Conservation (phyloP, 2,888 invertebrate genomes). For the Lasius fuliginosus region DNA sequence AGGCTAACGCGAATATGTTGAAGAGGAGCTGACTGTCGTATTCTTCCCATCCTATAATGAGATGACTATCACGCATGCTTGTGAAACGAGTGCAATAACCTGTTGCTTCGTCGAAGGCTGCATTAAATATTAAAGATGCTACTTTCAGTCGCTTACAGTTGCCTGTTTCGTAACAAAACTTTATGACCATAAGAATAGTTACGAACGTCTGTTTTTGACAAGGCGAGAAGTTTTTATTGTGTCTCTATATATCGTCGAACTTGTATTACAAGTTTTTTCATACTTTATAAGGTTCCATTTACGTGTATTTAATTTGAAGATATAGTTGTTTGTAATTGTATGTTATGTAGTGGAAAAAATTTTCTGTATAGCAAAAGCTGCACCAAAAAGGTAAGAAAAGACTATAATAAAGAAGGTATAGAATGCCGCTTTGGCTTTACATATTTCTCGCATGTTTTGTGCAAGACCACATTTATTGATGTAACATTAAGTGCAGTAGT, state of each 20-base stretch:
- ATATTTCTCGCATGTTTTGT: too few relatives aligned
- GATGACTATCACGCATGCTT: not conserved
- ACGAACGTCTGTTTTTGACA: not conserved
- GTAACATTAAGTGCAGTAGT: not conserved
- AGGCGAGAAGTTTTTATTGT: too few relatives aligned
- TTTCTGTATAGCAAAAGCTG: too few relatives aligned
- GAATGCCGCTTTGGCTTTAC: too few relatives aligned
- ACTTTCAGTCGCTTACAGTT: not conserved
- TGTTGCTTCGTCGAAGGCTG: not conserved
- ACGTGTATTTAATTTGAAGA: too few relatives aligned
- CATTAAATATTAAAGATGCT: conserved; percentile 29
- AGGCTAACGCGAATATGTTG: not conserved
- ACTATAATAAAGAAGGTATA: not conserved
- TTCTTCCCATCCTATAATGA: not conserved
- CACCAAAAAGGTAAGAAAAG: not conserved
- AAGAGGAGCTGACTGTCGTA: not conserved
- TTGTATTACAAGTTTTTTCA: not conserved
- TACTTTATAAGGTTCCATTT: too few relatives aligned
- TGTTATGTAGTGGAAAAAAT: too few relatives aligned
- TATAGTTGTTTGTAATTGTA: too few relatives aligned
- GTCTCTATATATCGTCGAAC: too few relatives aligned
- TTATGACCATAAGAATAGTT: not conserved
- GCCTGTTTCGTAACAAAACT: not conserved
- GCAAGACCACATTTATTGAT: not conserved
- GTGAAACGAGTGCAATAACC: not conserved